Base-by-base conservation (phyloP, 2,797 vertebrate genomes). In the Lithobates pipiens region DNA sequence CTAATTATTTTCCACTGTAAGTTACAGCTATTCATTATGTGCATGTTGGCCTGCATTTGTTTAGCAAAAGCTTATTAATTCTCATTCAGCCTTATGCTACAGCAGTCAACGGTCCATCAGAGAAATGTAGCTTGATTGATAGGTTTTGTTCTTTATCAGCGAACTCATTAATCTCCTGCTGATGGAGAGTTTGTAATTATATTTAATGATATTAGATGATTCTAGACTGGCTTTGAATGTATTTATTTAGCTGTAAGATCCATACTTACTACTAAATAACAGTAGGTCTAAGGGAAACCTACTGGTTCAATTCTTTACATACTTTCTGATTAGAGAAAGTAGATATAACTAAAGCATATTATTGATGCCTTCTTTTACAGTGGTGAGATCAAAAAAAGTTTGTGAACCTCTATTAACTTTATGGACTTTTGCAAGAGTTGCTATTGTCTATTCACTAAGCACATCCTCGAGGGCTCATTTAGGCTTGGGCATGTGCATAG, bases 51-150 rank as follows among this genome's bases (percentile, higher is more conserved):
- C 92, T 88, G 88, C 89, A 93, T 92, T 95, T 93, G 92, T 90
- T 90, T 92, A 93, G 90, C 90, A 92, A 90, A 92, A 90, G 54
- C 90, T 93, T 95, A 95, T 95, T 96, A 95, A 96, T 95, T 96
- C 96, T 91, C 95, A 93, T 91, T 88, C 91, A 93, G 91, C 93
- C 93, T 90, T 82, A 88, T 85, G 89, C 68, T 88, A 90, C 84
- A 88, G 88, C 92, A 92, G 95, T 92, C 93, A 94, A 93, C 93
- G 86, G 83, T 92, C 90, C 90, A 90, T 88, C 5, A 23, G 89
- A 88, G 92, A 86, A 92, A 90, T 88, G 91, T 88, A 86, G 87
- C 77, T 73, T 88, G 91, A 93, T 74, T 88, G 91, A 93, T 92
- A 91, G 89, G 88, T 92, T 88, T 91, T 85, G 90, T 87, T 90